Conservation (phyloP, 2,888 invertebrate species). For the Drosophila robusta region DNA sequence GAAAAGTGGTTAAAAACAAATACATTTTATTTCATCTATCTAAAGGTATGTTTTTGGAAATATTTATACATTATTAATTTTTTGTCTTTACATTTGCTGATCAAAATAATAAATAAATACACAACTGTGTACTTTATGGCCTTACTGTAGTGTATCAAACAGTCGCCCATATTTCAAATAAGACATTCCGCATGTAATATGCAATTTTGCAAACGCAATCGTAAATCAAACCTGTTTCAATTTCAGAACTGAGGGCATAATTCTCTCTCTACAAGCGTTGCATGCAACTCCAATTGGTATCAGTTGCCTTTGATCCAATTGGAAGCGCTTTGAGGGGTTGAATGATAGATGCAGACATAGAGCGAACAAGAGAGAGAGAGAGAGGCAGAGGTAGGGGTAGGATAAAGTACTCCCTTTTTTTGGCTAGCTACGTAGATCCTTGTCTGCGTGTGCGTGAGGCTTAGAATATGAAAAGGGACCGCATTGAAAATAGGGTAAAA, state of each 20-base stretch:
- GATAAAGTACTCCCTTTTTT: conserved; percentile 24
- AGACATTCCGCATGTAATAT: conserved; percentile 2
- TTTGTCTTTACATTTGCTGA: too few relatives aligned
- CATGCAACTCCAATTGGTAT: conserved; percentile 26
- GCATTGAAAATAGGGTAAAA: conserved; percentile 76
- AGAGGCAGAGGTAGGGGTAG: neutral
- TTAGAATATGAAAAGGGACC: conserved; percentile 55
- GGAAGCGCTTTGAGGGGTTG: conserved; percentile 44
- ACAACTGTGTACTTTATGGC: too few relatives aligned
- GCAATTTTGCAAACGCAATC: conserved; percentile 15
- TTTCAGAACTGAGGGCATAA: conserved; percentile 11
- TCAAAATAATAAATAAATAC: too few relatives aligned
- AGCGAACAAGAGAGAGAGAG: conserved; percentile 6
- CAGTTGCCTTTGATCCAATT: conserved; percentile 34
- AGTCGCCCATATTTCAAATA: neutral
- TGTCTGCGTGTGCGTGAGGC: conserved; percentile 36
- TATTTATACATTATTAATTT: too few relatives aligned
- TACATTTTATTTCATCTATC: too few relatives aligned
- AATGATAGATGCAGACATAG: conserved; percentile 15
- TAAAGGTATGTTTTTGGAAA: too few relatives aligned
- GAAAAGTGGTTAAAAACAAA: too few relatives aligned
- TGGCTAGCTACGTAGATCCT: conserved; percentile 32
- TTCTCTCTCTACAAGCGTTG: neutral
- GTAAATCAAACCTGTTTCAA: conserved; percentile 29
- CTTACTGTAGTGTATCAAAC: conserved; percentile 2